Evolutionary conservation across 2,797 vertebrate genomes (phyloP), one percentile per base, ranked within the genome.

Genomic region (Sebastes taczanowskii): DNA sequence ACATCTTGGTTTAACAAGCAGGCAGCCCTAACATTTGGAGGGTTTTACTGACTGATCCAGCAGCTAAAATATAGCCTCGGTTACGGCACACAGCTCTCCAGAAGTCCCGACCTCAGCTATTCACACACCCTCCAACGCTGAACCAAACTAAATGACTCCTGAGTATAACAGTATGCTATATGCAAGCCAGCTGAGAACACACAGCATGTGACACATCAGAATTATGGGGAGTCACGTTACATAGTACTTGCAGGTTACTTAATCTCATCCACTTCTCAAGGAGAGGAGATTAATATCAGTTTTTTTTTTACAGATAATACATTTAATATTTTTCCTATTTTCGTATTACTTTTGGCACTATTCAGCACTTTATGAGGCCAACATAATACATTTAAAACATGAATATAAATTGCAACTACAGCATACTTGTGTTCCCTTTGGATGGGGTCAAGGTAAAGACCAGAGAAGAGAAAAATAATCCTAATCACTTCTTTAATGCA

Each of bases 381-480:
- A 63, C 60, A 61, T 20, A 34, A 34, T 22, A 13, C 11, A 53
- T 22, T n/a, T 53, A 0, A n/a, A n/a, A n/a, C 20, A 35, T 35
- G 20, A 23, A 22, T 63, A 22, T 63, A 23, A 53, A 35, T n/a
- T 38, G 13, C 61, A 23, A 38, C 32, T 4, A 34, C 1, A 63
- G n/a, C 8, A 23, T 23, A n/a, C 61, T 63, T 14, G n/a, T 34
- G 30, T 35, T 22, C 29, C 16, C 14, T 59, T 59, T 59, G 0
- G 27, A 16, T 23, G 23, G 14, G 27, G 7, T 22, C 16, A 59
- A 9, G 13, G 29, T 30, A 60, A 11, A 60, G 29, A 60, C 58
- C 29, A 63, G 29, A 62, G 25, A 49, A 67, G 9, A 66, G 18
- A 67, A 67, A 29, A 29, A 53, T 7, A 69, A 71, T 63, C 29